Percentiles rank a stretch among this genome's conserved stretches.
These are phyloP conservation scores for Dioctria rufipes DNA, from an alignment of 2,888 invertebrate species.

Conservation along the genomic window DNA sequence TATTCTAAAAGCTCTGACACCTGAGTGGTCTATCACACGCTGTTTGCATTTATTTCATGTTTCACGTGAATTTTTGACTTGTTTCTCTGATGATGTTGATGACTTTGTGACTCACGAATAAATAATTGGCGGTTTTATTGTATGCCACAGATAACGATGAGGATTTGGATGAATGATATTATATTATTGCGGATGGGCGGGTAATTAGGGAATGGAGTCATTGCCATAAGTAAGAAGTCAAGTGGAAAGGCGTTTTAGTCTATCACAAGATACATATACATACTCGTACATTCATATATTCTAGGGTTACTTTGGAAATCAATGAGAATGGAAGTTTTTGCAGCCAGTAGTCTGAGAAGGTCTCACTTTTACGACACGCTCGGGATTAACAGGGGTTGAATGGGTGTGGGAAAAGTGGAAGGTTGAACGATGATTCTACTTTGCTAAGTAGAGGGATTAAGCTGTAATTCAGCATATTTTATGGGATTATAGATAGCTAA, in stretches of 20 bases:
- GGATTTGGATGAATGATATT: slow-evolving; percentile 19
- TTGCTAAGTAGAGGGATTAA: neutral
- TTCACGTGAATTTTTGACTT: slow-evolving; percentile 7
- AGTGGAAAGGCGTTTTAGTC: slow-evolving; percentile 1
- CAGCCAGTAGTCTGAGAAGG: neutral
- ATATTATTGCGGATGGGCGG: slow-evolving; percentile 15
- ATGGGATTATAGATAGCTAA: neutral
- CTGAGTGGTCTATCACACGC: too few relatives aligned
- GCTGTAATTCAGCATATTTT: neutral
- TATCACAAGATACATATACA: too few relatives aligned
- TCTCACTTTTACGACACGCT: neutral
- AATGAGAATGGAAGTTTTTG: neutral
- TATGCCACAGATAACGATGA: neutral
- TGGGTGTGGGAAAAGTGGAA: neutral
- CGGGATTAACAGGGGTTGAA: neutral
- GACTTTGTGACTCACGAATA: neutral
- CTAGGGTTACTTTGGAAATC: too few relatives aligned
- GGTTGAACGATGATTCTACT: neutral
- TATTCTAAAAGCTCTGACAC: neutral
- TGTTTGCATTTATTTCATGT: too few relatives aligned
- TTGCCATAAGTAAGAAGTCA: slow-evolving; percentile 1
- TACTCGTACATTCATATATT: too few relatives aligned
- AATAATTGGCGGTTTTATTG: slow-evolving; percentile 12
- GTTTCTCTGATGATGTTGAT: neutral
- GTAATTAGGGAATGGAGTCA: slow-evolving; percentile 42